Conservation (phyloP, 1,140 invertebrate genomes). For the Chionoecetes opilio region DNA sequence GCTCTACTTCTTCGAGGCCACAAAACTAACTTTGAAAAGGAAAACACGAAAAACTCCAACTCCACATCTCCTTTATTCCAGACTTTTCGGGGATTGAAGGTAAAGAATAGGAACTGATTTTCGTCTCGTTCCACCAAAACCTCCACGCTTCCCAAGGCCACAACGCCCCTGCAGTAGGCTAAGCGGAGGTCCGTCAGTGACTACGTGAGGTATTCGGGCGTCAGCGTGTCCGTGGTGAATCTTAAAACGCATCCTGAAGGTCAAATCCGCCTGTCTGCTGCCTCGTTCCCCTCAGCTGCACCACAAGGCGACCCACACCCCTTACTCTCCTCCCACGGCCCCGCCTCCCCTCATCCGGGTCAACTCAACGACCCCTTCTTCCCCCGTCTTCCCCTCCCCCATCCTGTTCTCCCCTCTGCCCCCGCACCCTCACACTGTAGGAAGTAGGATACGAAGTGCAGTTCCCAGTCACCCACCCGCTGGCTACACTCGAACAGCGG, state of each 20-base stretch:
- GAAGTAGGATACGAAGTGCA: background rate
- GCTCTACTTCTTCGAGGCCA: background rate
- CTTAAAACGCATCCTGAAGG: background rate
- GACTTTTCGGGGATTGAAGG: too few relatives aligned
- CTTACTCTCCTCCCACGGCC: background rate
- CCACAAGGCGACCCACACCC: background rate
- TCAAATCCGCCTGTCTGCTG: background rate
- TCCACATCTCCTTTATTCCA: too few relatives aligned
- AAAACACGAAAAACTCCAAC: too few relatives aligned
- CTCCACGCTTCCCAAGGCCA: background rate
- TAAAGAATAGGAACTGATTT: too few relatives aligned
- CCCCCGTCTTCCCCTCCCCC: background rate
- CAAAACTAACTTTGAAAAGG: too few relatives aligned
- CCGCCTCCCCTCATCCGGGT: background rate
- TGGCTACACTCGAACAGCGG: too few relatives aligned
- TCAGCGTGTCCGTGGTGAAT: background rate
- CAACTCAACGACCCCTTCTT: background rate
- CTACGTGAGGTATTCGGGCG: background rate
- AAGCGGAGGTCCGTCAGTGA: background rate
- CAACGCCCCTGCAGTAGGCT: background rate
- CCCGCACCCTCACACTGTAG: background rate
- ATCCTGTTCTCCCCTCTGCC: background rate
- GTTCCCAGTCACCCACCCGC: background rate
- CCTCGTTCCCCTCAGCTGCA: background rate
- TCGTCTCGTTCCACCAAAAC: background rate